Evolutionary conservation across 2,113 vertebrate species (phyloP).

Genomic region (Centropus unirufus): DNA sequence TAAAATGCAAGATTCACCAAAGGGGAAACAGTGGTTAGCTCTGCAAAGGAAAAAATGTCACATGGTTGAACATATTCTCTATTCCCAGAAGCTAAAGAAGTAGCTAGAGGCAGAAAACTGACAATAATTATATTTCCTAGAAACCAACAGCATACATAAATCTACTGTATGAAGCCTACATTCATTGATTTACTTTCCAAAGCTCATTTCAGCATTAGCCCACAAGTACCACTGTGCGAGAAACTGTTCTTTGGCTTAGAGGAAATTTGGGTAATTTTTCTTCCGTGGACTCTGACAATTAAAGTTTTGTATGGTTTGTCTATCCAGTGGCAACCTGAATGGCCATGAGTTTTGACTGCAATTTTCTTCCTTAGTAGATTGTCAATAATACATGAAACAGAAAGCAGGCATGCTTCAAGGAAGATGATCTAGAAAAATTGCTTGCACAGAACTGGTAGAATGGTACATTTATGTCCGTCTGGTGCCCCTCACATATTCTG

Average conservation of each 20-base stretch:
- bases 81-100: constrained; percentile 69
- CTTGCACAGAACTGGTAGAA: neutral
- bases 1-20: constrained; percentile 49
- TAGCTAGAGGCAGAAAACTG: constrained; percentile 67
- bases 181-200: constrained; percentile 52
- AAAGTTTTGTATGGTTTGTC: constrained; percentile 14
- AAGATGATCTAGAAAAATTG: neutral
- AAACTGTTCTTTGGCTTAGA: neutral
- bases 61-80: constrained; percentile 45
- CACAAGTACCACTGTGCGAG: constrained; percentile 18
- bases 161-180: constrained; percentile 40
- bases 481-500: neutral
- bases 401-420: neutral
- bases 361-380: constrained; percentile 31
- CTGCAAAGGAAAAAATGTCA: constrained; percentile 36
- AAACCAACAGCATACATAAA: constrained; percentile 64
- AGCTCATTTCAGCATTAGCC: constrained; percentile 55
- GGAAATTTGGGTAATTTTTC: constrained; percentile 26
- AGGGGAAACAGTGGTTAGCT: neutral
- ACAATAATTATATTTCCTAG: constrained; percentile 68
- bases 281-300: constrained; percentile 26
- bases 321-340: constrained; percentile 14
- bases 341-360: constrained; percentile 28
- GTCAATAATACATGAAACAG: neutral
- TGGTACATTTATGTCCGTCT: neutral